Evolutionary conservation across 1,140 invertebrate species (phyloP), one percentile per base, ranked within the genome.

Genomic region (Andricus grossulariae): DNA sequence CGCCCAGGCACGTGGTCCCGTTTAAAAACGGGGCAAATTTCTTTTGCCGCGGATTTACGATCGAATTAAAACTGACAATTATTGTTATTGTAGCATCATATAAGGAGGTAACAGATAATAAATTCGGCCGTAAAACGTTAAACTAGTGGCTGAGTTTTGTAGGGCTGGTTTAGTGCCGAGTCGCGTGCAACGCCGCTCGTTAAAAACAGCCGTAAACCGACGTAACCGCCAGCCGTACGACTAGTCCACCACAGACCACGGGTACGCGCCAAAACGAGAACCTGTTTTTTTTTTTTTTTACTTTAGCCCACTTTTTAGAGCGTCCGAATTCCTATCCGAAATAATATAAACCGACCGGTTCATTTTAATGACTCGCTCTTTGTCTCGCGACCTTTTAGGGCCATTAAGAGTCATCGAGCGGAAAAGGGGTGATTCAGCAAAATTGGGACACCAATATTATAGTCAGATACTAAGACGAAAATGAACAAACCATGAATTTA

Each of bases 31-130:
- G 73, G 81, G 80, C 78, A 81, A 88, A 88, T 88, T 84, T 84
- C 85, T 87, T 32, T 84, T 80, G 73, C 81, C 72, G 76, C 76
- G 85, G 86, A 91, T 91, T 92, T 92, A 91, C 85, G 87, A 88
- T 85, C 81, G 78, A 90, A 90, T 91, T 90, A 89, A 91, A 91
- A 85, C 86, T 91, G 90, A 92, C 90, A 91, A 91, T 91, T 88
- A 92, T 90, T 90, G 84, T 90, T 91, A 91, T 91, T 88, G 87
- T 89, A 82, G 86, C 86, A 80, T 91, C 87, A 89, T 91, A 89
- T 90, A 90, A 91, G 89, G 86, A 90, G 89, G 87, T 90, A 91
- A 90, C 90, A 91, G 89, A 91, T 92, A 92, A 92, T 92, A 92
- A 92, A 92, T 91, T 88, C 83, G 83, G 84, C 84, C 89, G 85